Evolutionary conservation across 2,797 vertebrate species (phyloP), one percentile per base, ranked within the genome.

Genomic region (Lepus townsendii): DNA sequence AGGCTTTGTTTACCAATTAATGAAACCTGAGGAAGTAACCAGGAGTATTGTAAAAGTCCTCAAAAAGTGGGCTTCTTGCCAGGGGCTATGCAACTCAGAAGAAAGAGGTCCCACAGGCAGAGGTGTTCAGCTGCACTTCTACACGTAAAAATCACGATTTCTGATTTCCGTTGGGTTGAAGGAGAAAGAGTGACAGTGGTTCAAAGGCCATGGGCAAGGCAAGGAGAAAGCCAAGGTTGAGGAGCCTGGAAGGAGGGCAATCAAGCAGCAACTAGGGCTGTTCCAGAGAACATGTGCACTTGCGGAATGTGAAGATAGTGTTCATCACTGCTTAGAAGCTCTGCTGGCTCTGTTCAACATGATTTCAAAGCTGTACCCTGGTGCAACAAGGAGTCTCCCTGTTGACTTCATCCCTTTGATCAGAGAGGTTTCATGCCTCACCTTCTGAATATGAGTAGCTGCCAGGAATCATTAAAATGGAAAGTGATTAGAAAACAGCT

Each of bases 381-480:
- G 72, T 54, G 4, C 22, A 54, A 72, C 20, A 32, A 78, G 42
- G n/a, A 86, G 26, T 54, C 77, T 93, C 63, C 83, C 76, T 54
- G 38, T 27, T 90, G 72, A 38, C 47, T 32, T 72, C 65, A 90
- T 65, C 57, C 52, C 52, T 79, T 54, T 90, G 84, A 84, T 14
- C 27, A 90, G 35, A 93, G 27, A 94, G 27, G 8, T 72, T 72
- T 84, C 71, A 47, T 10, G 22, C 47, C 27, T 65, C 27, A 65
- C 66, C 73, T 90, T 65, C 78, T 47, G 42, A 47, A 47, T 27
- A 12, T n/a, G 54, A 10, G 65, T 78, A 65, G 32, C 12, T 71
- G 32, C 54, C 66, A 79, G 35, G 30, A 94, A 79, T 63, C 30
- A 85, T 65, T 78, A 79, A 84, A 54, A 79, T 79, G 65, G n/a